Evolutionary conservation across 2,113 vertebrate genomes (phyloP).

Genomic region (Australoheros scitulus): DNA sequence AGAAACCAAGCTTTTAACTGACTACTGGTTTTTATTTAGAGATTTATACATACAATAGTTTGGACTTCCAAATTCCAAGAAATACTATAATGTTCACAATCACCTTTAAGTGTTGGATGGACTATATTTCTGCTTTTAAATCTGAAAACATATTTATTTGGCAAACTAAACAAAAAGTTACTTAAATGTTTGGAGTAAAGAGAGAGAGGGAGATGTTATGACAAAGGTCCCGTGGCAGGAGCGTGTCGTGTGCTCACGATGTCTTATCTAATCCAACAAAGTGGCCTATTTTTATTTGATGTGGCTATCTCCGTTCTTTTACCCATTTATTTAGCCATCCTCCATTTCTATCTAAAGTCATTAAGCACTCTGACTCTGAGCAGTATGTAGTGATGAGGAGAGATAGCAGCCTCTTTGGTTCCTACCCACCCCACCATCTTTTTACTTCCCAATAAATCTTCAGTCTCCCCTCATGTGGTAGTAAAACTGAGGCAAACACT

Average conservation of each 20-base stretch:
- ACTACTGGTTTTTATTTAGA: too few species aligned
- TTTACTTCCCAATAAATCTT: constrained; percentile 55
- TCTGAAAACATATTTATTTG: neutral
- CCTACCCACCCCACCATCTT: neutral
- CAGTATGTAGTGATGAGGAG: constrained; percentile 18
- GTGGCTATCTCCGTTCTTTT: neutral
- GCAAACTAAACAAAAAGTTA: neutral
- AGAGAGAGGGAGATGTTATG: neutral
- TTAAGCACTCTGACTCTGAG: constrained; percentile 30
- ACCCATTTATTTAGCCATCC: constrained; percentile 5
- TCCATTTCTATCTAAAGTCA: constrained; percentile 15
- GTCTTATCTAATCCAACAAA: neutral
- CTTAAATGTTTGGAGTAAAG: too few species aligned
- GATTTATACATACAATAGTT: too few species aligned
- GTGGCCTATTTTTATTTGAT: constrained; percentile 6
- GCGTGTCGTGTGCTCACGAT: neutral
- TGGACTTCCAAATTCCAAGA: too few species aligned
- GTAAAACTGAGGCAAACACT: constrained; percentile 58
- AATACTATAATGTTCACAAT: too few species aligned
- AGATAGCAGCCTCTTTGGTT: constrained; percentile 5
- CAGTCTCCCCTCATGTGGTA: neutral
- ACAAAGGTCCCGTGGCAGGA: neutral
- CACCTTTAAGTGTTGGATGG: too few species aligned
- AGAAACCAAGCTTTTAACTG: too few species aligned
- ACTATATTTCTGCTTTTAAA: neutral